These are phyloP conservation scores for Promerops cafer DNA, from an alignment of 2,113 vertebrate species.

Conservation along the genomic window DNA sequence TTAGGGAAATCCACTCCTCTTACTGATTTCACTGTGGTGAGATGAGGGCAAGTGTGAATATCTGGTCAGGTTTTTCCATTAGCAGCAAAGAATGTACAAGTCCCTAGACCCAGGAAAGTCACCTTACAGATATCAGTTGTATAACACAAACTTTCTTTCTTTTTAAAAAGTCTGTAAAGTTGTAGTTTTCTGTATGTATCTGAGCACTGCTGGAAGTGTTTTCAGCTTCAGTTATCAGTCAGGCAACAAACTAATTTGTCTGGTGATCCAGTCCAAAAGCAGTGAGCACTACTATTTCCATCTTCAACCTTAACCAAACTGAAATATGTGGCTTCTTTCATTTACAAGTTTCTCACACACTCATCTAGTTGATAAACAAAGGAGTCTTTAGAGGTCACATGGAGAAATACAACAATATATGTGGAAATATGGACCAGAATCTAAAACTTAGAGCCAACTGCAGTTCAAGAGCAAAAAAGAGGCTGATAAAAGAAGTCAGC, in stretches of 20 bases:
- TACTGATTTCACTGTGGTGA: neutral
- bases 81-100: neutral
- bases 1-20: neutral
- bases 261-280: neutral
- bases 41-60: neutral
- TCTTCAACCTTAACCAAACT: neutral
- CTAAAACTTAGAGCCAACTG: neutral
- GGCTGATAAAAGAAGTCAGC: neutral
- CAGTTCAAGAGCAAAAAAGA: neutral
- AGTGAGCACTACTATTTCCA: neutral
- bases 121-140: neutral
- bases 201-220: neutral
- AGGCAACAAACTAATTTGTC: neutral
- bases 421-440: neutral
- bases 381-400: neutral
- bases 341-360: neutral
- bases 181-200: neutral
- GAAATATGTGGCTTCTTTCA: neutral
- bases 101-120: neutral
- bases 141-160: neutral
- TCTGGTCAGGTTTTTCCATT: neutral
- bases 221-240: neutral
- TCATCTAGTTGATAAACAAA: neutral
- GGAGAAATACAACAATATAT: neutral
- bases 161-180: neutral